phyloP scores from a whole-genome alignment of 1,140 invertebrate genomes.

The Zaprionus gabonicus region DNA sequence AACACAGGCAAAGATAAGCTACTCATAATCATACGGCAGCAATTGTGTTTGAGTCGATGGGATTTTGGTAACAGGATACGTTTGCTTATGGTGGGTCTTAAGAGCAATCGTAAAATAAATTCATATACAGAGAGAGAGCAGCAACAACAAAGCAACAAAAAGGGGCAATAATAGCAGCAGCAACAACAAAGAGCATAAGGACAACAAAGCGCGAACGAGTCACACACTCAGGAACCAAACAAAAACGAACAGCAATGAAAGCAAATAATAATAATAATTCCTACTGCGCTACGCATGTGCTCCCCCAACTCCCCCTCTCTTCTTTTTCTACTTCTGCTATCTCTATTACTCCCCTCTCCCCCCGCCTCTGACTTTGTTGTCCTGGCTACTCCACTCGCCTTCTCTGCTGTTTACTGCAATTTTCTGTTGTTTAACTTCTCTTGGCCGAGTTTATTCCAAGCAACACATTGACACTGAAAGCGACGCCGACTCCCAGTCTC shows the following conservation, averaged over 20 bases:
- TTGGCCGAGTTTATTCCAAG: constrained; percentile 39
- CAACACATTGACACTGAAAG: constrained; percentile 46
- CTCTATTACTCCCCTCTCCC: not conserved
- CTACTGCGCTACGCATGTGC: constrained; percentile 48
- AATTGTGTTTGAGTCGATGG: constrained; percentile 2
- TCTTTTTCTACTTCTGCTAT: constrained; percentile 1
- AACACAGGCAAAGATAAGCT: constrained; percentile 9
- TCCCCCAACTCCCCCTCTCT: constrained; percentile 15
- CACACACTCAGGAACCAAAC: constrained; percentile 23
- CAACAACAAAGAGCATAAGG: constrained; percentile 24
- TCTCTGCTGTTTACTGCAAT: constrained; percentile 59
- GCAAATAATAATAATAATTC: constrained; percentile 75
- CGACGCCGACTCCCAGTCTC: constrained; percentile 12
- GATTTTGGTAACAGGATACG: constrained; percentile 25
- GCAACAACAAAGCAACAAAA: constrained; percentile 4
- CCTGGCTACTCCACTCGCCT: constrained; percentile 37
- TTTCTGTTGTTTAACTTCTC: constrained; percentile 46
- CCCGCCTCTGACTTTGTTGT: constrained; percentile 27
- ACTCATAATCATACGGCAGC: constrained; percentile 18
- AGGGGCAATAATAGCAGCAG: constrained; percentile 23
- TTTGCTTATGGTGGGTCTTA: constrained; percentile 1
- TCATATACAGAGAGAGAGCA: constrained; percentile 3
- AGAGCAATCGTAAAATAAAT: constrained; percentile 35
- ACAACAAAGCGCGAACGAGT: constrained; percentile 22
- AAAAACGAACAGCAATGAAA: constrained; percentile 54